Conservation (phyloP, 2,113 vertebrate species). For the Catharus fuscescens region DNA sequence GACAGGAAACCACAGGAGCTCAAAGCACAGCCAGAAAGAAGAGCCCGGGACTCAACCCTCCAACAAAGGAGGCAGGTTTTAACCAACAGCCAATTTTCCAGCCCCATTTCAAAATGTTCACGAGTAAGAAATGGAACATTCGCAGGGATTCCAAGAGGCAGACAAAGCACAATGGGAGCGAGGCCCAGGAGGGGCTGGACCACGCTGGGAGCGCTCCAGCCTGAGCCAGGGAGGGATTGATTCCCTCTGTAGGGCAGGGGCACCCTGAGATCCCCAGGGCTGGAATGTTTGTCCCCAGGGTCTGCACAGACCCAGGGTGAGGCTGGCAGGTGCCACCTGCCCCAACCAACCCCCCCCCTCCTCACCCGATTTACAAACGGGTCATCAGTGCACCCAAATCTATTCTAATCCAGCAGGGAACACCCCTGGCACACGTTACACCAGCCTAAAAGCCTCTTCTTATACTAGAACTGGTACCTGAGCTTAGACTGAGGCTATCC, state of each 20-base stretch:
- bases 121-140: accelerated
- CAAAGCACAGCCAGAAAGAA: neutral
- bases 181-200: neutral
- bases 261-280: neutral
- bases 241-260: neutral
- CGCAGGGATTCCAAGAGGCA: neutral
- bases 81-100: neutral
- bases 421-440: neutral
- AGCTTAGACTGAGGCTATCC: neutral
- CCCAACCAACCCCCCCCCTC: neutral
- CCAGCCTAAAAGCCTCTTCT: neutral
- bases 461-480: neutral
- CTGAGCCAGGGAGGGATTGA: neutral
- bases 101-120: accelerated
- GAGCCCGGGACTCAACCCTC: neutral
- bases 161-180: accelerated
- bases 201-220: accelerated
- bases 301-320: accelerated
- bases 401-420: neutral
- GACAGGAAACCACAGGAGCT: neutral
- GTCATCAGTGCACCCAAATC: accelerated
- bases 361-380: neutral
- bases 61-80: neutral
- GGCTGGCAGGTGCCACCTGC: neutral
- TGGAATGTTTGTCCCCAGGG: no score